Conservation (phyloP, 2,113 vertebrate species). For the Paralichthys olivaceus region DNA sequence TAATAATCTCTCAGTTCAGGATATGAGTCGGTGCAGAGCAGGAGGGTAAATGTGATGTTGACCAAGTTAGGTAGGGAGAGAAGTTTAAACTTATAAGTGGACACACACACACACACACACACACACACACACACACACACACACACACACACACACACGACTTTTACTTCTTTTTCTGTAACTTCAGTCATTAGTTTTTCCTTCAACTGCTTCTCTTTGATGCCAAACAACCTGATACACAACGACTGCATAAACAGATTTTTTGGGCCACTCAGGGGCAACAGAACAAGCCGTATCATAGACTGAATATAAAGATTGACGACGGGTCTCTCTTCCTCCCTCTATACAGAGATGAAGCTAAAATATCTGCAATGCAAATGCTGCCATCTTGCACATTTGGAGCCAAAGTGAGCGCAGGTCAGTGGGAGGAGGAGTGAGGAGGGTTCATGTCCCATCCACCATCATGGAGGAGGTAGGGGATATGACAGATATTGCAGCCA, state of each 20-base stretch:
- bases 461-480: not conserved
- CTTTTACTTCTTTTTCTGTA: not conserved
- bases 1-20: conserved; percentile 18
- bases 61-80: not conserved
- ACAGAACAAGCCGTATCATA: not conserved
- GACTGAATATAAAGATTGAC: no score
- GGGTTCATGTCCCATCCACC: not conserved
- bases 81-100: no score
- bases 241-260: not conserved
- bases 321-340: no score
- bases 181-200: no score
- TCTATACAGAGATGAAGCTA: no score
- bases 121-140: not conserved
- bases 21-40: conserved; percentile 4
- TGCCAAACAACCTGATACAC: not conserved
- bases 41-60: not conserved
- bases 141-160: no score
- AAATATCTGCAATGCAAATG: no score
- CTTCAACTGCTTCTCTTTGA: no score
- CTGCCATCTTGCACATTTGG: no score
- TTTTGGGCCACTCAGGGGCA: not conserved
- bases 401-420: not conserved
- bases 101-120: not conserved
- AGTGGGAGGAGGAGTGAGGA: no score
- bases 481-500: not conserved